Percentiles rank a stretch among this genome's conserved stretches.
These are phyloP conservation scores for Falco naumanni DNA, from an alignment of 2,797 vertebrate genomes.

Conservation along the genomic window DNA sequence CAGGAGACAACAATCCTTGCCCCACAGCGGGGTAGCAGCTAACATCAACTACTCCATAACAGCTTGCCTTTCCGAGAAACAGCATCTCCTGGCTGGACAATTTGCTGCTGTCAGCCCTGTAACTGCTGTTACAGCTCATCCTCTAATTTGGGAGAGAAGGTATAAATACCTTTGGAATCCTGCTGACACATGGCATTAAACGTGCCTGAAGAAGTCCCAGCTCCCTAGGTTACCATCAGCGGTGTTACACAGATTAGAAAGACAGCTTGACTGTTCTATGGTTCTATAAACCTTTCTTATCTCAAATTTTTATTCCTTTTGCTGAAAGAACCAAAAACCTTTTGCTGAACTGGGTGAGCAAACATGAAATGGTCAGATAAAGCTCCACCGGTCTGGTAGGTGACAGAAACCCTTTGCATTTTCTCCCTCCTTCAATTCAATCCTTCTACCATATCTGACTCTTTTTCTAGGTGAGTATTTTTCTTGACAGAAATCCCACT, in stretches of 20 bases:
- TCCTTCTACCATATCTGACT: not conserved
- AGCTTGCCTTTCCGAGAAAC: not conserved
- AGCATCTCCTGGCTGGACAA: not conserved
- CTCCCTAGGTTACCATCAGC: not conserved
- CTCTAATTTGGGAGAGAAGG: not conserved
- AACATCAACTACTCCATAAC: not conserved
- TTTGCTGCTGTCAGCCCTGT: not conserved
- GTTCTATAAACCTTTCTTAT: not conserved
- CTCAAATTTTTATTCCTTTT: not conserved
- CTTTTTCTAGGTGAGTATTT: not conserved
- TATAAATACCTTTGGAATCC: not conserved
- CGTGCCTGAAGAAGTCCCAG: not conserved
- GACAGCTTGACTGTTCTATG: rapidly evolving
- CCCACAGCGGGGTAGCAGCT: not conserved
- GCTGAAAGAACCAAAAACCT: not conserved
- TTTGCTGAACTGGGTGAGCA: not conserved
- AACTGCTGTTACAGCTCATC: rapidly evolving
- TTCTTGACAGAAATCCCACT: not conserved
- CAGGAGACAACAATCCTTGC: not conserved
- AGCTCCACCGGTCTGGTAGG: not conserved
- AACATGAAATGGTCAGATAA: not conserved
- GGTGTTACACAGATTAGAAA: not conserved
- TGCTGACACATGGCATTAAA: not conserved
- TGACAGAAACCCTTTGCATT: not conserved
- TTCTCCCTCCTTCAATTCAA: not conserved